Base-by-base conservation (phyloP, 2,113 vertebrate genomes). In the Lathamus discolor region DNA sequence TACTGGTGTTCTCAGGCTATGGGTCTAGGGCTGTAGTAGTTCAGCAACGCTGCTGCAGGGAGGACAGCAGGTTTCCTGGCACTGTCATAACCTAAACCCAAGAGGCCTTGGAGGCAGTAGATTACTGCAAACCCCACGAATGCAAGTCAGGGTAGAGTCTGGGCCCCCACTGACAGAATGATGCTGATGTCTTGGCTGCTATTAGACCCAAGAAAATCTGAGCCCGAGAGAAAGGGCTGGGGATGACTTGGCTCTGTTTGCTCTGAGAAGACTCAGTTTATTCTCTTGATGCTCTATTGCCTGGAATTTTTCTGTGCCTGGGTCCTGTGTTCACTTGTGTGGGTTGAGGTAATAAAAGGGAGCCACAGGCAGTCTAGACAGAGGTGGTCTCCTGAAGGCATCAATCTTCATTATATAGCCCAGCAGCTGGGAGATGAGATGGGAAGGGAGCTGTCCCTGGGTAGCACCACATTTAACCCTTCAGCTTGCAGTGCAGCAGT, bases 391-490 rank as follows among this genome's bases (percentile, higher is more conserved):
- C 84, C 84, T 88, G 46, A 51, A 83, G 80, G 27, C 73, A 86
- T 89, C 77, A 23, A 63, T 96, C 88, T 79, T 89, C 67, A 33
- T 95, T 93, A 86, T 75, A 70, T 70, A 67, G 59, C 64, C 24
- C 66, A 41, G 64, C 64, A 68, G 76, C 82, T 64, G 61, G 66
- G 62, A 88, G 92, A 66, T 78, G 92, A 83, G 66, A 44, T 83
- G 6, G 77, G 35, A 43, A 46, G 63, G 72, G 84, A 93, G 91
- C 72, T 74, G 3, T 88, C 88, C 55, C 86, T 48, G 93, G 55
- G 67, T 55, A 76, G 93, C 57, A 89, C 88, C 63, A 15, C 8
- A 0, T 48, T 91, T 91, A 94, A 96, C 93, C 73, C 88, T 67
- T 91, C 68, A 70, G 35, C n/a, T 54, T 27, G 41, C 44, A 25